Base-by-base conservation (phyloP, 2,888 invertebrate genomes). In the Allygus modestus region DNA sequence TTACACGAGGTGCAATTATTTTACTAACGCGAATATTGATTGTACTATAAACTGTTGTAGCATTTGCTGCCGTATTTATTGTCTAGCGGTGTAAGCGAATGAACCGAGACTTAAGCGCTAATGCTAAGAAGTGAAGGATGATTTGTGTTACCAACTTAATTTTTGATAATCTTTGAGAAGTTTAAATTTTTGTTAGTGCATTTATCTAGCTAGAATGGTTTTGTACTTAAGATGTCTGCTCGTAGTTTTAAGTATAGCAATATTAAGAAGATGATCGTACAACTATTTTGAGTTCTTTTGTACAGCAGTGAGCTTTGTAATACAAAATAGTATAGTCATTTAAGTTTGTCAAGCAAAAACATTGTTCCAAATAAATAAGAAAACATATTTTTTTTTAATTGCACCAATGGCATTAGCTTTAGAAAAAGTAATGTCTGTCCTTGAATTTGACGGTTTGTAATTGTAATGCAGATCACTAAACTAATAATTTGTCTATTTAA, bases 1-100 rank as follows among this genome's bases (percentile, higher is more conserved):
- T 71, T 41, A 71, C 41, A 17, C n/a, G n/a, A 71, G 71, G 71
- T 71, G 71, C 71, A 71, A 71, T 71, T 71, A 71, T 71, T 71
- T 65, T 65, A 65, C 31, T 65, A 31, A 54, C 20, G 11, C 9
- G 65, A 15, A 17, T 15, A 65, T 65, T 15, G 31, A 28, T 65
- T 20, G 26, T 65, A 51, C 2, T 17, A 11, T 54, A 54, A 54
- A 46, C 46, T 46, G 23, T 4, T 54, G 20, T 54, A 54, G 23
- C 46, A 46, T 46, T 46, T 23, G 54, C 23, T 11, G 23, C 23
- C 20, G 46, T 46, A 54, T 54, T 54, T 23, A 54, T 54, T 5
- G 23, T 54, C 20, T 7, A 54, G 54, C 54, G 7, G 15, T 54
- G 15, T 23, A 23, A 54, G 20, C 23, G 23, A 54, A 51, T 51